Conservation (phyloP, 2,888 invertebrate species). For the Laspeyria flexula region DNA sequence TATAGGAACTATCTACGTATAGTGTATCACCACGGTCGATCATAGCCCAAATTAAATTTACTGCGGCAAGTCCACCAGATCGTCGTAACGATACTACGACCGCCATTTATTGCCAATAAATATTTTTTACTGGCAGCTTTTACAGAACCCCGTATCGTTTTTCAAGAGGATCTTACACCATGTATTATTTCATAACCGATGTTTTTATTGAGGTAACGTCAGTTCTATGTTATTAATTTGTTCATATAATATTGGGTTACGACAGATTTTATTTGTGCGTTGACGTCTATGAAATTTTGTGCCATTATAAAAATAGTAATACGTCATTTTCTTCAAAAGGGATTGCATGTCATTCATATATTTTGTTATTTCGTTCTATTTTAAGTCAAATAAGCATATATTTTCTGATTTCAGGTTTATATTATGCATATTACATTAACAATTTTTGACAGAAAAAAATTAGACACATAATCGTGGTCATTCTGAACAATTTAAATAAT, state of each 20-base stretch:
- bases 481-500: too few relatives aligned
- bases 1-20: neutral
- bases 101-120: constrained; percentile 76
- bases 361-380: too few relatives aligned
- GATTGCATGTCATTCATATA: too few relatives aligned
- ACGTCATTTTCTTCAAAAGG: too few relatives aligned
- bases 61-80: constrained; percentile 65
- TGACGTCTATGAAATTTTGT: neutral
- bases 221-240: constrained; percentile 50
- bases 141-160: constrained; percentile 50
- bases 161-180: constrained; percentile 55
- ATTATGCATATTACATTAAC: too few relatives aligned
- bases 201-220: constrained; percentile 50
- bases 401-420: too few relatives aligned
- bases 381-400: too few relatives aligned
- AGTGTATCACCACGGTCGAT: neutral
- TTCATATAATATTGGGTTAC: constrained; percentile 31
- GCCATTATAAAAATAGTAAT: too few relatives aligned
- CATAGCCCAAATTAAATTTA: constrained; percentile 73
- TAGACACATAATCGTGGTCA: too few relatives aligned
- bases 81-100: constrained; percentile 65
- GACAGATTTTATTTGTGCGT: constrained; percentile 38
- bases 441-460: too few relatives aligned
- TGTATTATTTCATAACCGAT: constrained; percentile 54
- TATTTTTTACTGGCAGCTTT: constrained; percentile 75